Evolutionary conservation across 1,140 invertebrate genomes (phyloP), one percentile per base, ranked within the genome.

Genomic region (Zaprionus lachaisei): DNA sequence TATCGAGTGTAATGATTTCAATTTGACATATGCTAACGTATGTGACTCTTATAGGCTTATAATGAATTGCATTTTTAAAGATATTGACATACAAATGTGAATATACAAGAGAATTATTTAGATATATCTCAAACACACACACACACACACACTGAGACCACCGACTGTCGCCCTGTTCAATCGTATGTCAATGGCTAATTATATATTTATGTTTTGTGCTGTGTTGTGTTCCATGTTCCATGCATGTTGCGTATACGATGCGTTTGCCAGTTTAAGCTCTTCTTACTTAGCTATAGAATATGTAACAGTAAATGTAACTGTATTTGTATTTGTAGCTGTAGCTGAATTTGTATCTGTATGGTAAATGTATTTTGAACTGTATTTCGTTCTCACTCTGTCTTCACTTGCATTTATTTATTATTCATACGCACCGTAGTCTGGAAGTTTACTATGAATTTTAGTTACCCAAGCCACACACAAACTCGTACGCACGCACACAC

Each of bases 371-470:
- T 38, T 58, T 47, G 34, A 62, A 67, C n/a, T 60, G 41, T 28
- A 31, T 56, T 67, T 14, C 28, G 57, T 31, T 74, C 31, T 58
- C 31, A 51, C 34, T 56, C 47, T 22, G 47, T 24, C 20, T 37
- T 69, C 37, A 1, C 44, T 28, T 51, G 17, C 64, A 68, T 26
- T 17, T 37, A 70, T 89, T 77, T 82, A 90, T 82, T 85, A 82
- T 85, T 90, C 79, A 90, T 85, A 90, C 73, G 79, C 79, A 85
- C 63, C 69, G 77, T 81, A 73, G 66, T 72, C 70, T 44, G 17
- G 69, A 72, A 81, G 63, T 76, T 87, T 79, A 79, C 60, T 82
- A 77, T 81, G 72, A 82, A 72, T 77, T 80, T 77, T 79, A 86
- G 83, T 86, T 77, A 77, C 64, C 68, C 55, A 68, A 38, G 57